A percentile compares a stretch with the other conserved stretches of the same genome.
phyloP scores from a whole-genome alignment of 2,888 invertebrate genomes.

The Cordilura impudica region DNA sequence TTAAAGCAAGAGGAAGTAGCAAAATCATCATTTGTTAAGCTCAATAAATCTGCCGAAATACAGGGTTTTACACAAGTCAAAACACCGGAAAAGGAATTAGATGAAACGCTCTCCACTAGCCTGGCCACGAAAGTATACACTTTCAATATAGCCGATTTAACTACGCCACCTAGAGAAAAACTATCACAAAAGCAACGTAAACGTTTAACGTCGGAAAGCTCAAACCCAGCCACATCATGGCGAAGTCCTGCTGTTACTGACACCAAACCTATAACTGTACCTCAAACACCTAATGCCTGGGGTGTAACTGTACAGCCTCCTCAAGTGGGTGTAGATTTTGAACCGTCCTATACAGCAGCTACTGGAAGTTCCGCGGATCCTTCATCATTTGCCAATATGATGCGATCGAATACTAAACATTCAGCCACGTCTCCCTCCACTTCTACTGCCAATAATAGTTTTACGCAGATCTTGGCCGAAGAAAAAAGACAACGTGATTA shows the following conservation, averaged over 20 bases:
- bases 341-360: conserved; percentile 31
- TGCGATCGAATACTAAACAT: conserved; percentile 64
- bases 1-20: conserved; percentile 78
- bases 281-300: conserved; percentile 72
- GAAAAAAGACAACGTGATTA: conserved; percentile 86
- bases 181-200: conserved; percentile 82
- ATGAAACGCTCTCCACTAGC: conserved; percentile 49
- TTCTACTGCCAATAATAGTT: conserved; percentile 69
- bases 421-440: conserved; percentile 35
- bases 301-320: conserved; percentile 64
- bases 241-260: conserved; percentile 22
- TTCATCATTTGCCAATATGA: conserved; percentile 75
- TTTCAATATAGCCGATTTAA: conserved; percentile 72
- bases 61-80: neutral
- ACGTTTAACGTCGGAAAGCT: conserved; percentile 77
- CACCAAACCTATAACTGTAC: conserved; percentile 66
- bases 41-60: conserved; percentile 55
- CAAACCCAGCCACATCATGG: conserved; percentile 65
- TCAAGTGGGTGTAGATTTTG: conserved; percentile 35
- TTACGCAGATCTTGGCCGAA: conserved; percentile 83
- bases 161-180: conserved; percentile 74
- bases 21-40: conserved; percentile 78
- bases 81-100: conserved; percentile 61
- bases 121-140: conserved; percentile 65
- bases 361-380: conserved; percentile 70